Base-by-base conservation (phyloP, 1,140 invertebrate species). In the Drosophila mayri region DNA sequence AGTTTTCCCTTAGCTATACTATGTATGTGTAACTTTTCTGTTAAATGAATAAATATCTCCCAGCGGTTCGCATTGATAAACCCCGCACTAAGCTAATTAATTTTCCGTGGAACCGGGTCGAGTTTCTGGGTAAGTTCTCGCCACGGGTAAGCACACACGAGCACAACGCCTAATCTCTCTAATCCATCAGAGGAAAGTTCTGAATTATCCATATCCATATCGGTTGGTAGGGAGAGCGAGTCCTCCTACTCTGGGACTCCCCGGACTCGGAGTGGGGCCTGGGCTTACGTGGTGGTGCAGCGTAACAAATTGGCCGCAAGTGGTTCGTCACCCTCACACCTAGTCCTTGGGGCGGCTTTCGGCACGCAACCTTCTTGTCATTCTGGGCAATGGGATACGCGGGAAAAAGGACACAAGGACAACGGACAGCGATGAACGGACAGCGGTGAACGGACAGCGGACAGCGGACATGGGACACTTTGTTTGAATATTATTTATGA, bases 401-500 rank as follows among this genome's bases (percentile, higher is more conserved):
- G 68, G 68, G 50, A 38, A 12, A 37, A 25, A 12, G 54, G 55
- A 44, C 40, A 28, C 7, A 14, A 20, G 40, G 38, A 50, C 40
- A 46, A 20, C n/a, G 79, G 72, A 68, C 63, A 81, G 37, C n/a
- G n/a, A n/a, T n/a, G n/a, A n/a, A n/a, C 44, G 57, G 64, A 16
- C 20, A 25, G 22, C 14, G 60, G 38, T 22, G 30, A 28, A 1
- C 2, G 62, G 63, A 68, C 67, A 67, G 0, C 1, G 81, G 81
- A 49, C 40, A 59, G 7, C 18, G 78, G 73, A 64, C 66, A 85
- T 61, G 47, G 83, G 83, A 87, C 84, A 86, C 83, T 86, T 86
- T 83, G 84, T 86, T 86, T 86, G 79, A 83, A 79, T 86, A 77
- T 86, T 86, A 86, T 86, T 86, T 86, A 87, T 86, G 83, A 79